Evolutionary conservation across 2,797 vertebrate species (phyloP), one percentile per base, ranked within the genome.

Genomic region (Labroides dimidiatus): DNA sequence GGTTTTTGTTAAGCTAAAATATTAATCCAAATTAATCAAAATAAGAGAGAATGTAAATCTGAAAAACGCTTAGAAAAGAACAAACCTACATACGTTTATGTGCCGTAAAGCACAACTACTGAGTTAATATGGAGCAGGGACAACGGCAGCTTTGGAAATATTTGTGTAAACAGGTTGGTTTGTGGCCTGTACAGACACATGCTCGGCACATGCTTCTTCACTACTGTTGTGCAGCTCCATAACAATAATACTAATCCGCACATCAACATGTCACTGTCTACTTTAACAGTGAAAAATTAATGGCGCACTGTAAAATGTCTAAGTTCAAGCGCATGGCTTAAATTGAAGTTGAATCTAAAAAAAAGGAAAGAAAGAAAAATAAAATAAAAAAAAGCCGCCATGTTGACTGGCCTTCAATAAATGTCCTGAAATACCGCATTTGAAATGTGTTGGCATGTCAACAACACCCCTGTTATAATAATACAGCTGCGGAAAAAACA

Each of bases 171-270:
- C 72, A 80, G 24, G 42, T 45, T 71, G 69, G 69, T 53, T 72
- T 64, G 59, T 75, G 54, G 77, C 71, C 75, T 82, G 30, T 24
- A 21, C 36, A 36, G 50, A 74, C 77, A 80, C 67, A 85, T 83
- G 77, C 52, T 72, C 33, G 39, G 80, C 73, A 76, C 77, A 85
- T 87, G 84, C 76, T 69, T 54, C 64, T 71, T 21, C 20, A 64
- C 64, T 39, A 23, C 13, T 80, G 60, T 65, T 77, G 41, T 65
- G 55, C 61, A 69, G 49, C 50, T 83, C 45, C 44, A 67, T 23
- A 75, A 79, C 36, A 72, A 70, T 48, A 60, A 65, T 45, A 30
- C 61, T 75, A 71, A 69, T 70, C 62, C 12, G 3, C 55, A 61
- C 47, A 78, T 85, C 36, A 83, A 83, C 52, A 53, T 77, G 57